Conservation (phyloP, 1,140 invertebrate species). For the Carposina sasakii region DNA sequence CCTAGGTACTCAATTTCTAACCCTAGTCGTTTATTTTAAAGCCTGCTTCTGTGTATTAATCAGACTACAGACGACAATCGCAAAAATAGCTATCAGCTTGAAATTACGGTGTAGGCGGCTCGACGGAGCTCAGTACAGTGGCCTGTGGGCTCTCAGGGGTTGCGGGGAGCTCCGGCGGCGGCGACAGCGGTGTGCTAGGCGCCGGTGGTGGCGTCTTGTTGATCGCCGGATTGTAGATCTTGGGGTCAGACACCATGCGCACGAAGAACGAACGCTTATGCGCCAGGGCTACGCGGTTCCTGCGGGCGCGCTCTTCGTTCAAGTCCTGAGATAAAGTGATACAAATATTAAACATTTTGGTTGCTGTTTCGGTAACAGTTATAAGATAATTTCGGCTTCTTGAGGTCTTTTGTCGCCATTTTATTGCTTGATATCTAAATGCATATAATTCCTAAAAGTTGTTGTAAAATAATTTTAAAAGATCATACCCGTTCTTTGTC, state of each 20-base stretch:
- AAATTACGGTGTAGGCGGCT: constrained; percentile 52
- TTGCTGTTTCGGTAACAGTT: no score
- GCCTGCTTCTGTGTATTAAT: no score
- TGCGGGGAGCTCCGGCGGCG: constrained; percentile 58
- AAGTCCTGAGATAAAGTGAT: no score
- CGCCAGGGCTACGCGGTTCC: constrained; percentile 78
- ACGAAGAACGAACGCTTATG: constrained; percentile 96
- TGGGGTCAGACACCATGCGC: constrained; percentile 97
- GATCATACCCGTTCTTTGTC: constrained; percentile 73
- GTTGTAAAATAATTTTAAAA: neutral
- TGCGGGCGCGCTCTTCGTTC: constrained; percentile 55
- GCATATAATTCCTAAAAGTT: no score
- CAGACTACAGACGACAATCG: no score
- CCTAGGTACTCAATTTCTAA: no score
- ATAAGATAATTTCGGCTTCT: no score
- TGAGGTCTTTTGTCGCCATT: no score
- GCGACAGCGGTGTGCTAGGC: constrained; percentile 78
- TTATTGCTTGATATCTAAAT: no score
- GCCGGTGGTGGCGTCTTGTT: constrained; percentile 78
- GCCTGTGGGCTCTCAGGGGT: constrained; percentile 58
- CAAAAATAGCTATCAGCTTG: no score
- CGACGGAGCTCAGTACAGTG: constrained; percentile 25
- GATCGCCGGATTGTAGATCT: constrained; percentile 94
- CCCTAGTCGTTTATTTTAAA: no score
- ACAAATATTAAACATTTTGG: no score